Evolutionary conservation across 2,113 vertebrate genomes (phyloP).

Genomic region (Petaurus breviceps): DNA sequence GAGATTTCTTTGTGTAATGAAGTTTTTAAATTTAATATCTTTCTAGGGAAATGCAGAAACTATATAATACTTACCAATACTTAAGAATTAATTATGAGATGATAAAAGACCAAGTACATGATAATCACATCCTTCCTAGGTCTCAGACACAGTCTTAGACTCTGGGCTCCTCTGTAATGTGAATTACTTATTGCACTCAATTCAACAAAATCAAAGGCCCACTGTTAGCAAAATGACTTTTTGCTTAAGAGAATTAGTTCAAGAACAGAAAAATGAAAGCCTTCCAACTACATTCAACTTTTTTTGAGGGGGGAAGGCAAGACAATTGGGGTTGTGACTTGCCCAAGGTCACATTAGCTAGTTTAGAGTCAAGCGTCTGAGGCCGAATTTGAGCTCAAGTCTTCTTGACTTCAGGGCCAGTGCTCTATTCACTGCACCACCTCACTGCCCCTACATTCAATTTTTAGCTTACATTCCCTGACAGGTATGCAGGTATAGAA

Average conservation of each 20-base stretch:
- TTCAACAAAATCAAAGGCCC: neutral
- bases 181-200: neutral
- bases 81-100: neutral
- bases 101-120: neutral
- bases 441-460: neutral
- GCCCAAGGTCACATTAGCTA: no score
- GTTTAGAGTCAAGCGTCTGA: no score
- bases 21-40: neutral
- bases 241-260: neutral
- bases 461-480: neutral
- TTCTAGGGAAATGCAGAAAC: neutral
- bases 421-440: no score
- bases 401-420: no score
- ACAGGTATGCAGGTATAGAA: neutral
- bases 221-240: neutral
- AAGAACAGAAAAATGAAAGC: neutral
- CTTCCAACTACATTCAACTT: neutral
- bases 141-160: neutral
- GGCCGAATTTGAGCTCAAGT: no score
- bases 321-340: no score
- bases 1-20: neutral
- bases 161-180: neutral
- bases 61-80: neutral
- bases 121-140: neutral
- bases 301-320: neutral